A percentile compares a stretch with the other conserved stretches of the same genome.
Conservation (phyloP, 2,797 vertebrate genomes). For the Anableps anableps region DNA sequence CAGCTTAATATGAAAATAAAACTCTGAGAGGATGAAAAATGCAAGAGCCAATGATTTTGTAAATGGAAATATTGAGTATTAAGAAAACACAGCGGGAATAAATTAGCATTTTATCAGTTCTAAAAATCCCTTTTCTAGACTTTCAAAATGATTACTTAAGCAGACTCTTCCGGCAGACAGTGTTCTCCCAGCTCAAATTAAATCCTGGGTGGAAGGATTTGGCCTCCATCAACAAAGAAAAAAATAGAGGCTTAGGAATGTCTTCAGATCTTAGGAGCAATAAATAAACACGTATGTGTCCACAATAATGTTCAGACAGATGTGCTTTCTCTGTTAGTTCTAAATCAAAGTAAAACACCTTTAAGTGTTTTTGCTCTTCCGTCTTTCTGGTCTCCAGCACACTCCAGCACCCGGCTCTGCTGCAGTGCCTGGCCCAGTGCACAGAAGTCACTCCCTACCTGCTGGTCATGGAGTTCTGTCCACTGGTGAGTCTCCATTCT, state of each 20-base stretch:
- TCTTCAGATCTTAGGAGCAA: background rate
- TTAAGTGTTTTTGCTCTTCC: background rate
- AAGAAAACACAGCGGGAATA: background rate
- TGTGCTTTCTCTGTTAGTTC: background rate
- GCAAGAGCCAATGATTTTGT: background rate
- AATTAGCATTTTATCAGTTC: no score
- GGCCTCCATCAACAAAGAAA: background rate
- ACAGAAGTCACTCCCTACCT: conserved; percentile 93
- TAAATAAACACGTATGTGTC: background rate
- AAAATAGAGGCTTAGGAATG: background rate
- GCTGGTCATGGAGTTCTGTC: conserved; percentile 97
- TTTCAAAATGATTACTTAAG: background rate
- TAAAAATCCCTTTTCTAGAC: background rate
- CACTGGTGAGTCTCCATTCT: conserved; percentile 85
- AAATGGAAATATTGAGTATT: background rate
- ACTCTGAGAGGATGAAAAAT: background rate
- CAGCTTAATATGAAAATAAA: background rate
- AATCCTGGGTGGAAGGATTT: background rate
- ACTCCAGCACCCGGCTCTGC: conserved; percentile 92
- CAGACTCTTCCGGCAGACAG: background rate
- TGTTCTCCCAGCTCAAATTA: background rate
- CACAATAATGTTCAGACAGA: background rate
- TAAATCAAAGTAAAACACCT: background rate
- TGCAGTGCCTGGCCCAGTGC: conserved; percentile 94
- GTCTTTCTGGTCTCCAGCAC: conserved; percentile 71